phyloP scores from a whole-genome alignment of 2,113 vertebrate species.

The Chionis minor region DNA sequence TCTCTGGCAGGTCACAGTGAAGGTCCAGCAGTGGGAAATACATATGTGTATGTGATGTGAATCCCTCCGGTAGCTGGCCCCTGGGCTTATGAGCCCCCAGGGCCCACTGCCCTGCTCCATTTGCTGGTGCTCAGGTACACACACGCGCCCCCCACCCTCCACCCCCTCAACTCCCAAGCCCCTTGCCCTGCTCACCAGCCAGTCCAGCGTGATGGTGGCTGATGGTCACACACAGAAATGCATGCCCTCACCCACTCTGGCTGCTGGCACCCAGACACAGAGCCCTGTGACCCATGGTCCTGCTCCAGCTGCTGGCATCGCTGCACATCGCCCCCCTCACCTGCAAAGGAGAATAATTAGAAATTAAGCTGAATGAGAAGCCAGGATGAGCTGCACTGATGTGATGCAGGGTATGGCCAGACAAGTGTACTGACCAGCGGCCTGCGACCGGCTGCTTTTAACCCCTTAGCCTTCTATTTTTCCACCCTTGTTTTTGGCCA shows the following conservation, averaged over 20 bases:
- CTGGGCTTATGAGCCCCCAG: fast-evolving
- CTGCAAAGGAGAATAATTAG: background rate
- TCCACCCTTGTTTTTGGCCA: background rate
- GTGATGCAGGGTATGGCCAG: fast-evolving
- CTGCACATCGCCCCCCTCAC: too few relatives aligned
- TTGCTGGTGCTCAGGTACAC: background rate
- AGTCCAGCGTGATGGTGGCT: background rate
- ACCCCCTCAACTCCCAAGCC: background rate
- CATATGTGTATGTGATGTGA: fast-evolving
- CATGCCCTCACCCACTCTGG: fast-evolving
- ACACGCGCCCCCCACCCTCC: fast-evolving
- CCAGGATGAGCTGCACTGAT: background rate
- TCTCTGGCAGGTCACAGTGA: background rate
- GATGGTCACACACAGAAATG: background rate
- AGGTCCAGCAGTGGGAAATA: background rate
- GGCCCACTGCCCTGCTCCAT: background rate
- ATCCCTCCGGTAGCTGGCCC: background rate
- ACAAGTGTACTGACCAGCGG: fast-evolving
- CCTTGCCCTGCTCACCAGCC: background rate
- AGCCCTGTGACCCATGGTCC: too few relatives aligned
- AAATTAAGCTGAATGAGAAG: background rate
- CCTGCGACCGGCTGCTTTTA: fast-evolving
- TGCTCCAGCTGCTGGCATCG: background rate
- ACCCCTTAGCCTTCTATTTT: background rate
- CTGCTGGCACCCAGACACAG: fast-evolving